Percentiles rank a stretch among this genome's conserved stretches.
Evolutionary conservation across 2,113 vertebrate species (phyloP).

Genomic region (Thunnus thynnus): DNA sequence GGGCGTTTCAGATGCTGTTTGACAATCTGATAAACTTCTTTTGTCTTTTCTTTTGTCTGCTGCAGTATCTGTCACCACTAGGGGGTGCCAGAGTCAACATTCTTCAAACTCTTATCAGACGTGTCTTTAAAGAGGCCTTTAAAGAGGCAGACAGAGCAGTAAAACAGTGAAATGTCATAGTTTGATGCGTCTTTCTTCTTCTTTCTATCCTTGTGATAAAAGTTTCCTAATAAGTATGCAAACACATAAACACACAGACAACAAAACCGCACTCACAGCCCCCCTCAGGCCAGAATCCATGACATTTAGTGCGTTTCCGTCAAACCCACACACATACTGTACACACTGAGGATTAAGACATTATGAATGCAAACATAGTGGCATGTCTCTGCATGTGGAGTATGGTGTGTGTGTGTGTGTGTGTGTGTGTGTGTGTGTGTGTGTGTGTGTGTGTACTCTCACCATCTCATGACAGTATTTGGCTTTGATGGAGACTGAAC

Average conservation of each 20-base stretch:
- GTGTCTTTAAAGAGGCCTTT: no score
- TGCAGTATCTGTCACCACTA: no score
- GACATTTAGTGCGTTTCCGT: background rate
- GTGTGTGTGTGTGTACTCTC: conserved; percentile 56
- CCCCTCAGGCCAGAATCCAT: background rate
- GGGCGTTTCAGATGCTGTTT: no score
- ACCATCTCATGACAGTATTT: conserved; percentile 97
- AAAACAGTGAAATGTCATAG: no score
- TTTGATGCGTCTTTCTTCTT: no score
- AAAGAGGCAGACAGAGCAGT: no score
- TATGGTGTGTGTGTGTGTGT: background rate
- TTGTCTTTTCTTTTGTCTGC: no score
- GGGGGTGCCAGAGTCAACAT: no score
- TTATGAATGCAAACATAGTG: background rate
- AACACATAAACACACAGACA: background rate
- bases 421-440: conserved; percentile 4
- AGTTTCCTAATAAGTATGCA: no score
- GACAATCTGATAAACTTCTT: no score
- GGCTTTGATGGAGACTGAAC: conserved; percentile 92
- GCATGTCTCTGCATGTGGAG: conserved; percentile 20
- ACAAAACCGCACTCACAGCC: background rate
- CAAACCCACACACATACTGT: background rate
- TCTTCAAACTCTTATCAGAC: no score
- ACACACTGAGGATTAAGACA: conserved; percentile 3
- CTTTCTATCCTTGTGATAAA: no score